A percentile compares a stretch with the other conserved stretches of the same genome.
These are phyloP conservation scores for Petrocephalus microphthalmus DNA, from an alignment of 2,113 vertebrate species.

Conservation along the genomic window DNA sequence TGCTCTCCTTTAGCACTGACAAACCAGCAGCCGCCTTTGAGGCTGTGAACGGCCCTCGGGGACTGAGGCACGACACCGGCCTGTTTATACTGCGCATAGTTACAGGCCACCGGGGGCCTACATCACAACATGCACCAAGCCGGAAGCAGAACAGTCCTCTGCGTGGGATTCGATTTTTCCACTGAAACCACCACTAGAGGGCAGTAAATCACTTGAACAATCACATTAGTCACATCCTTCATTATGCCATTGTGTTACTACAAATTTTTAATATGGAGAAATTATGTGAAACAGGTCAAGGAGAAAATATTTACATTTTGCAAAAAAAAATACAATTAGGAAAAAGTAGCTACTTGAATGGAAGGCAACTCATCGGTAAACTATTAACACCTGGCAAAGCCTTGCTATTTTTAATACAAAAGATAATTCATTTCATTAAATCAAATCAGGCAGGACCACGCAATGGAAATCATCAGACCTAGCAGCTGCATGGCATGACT, in stretches of 20 bases:
- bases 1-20: background rate
- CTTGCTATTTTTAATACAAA: background rate
- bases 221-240: background rate
- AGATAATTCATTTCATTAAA: background rate
- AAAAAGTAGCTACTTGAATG: background rate
- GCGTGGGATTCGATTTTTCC: background rate
- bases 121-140: background rate
- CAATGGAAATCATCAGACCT: background rate
- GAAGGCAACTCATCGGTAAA: background rate
- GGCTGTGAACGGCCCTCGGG: background rate
- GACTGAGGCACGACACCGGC: background rate
- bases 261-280: background rate
- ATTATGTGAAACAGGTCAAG: background rate
- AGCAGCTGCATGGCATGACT: background rate
- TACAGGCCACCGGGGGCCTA: background rate
- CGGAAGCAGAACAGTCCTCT: background rate
- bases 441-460: background rate
- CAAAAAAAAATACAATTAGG: background rate
- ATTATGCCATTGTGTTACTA: background rate
- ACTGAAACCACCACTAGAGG: constrained; percentile 14
- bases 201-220: constrained; percentile 15
- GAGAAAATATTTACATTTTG: background rate
- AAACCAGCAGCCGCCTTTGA: background rate
- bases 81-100: background rate
- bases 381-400: background rate